Evolutionary conservation across 2,888 invertebrate species (phyloP).

Genomic region (Argyresthia goedartella): DNA sequence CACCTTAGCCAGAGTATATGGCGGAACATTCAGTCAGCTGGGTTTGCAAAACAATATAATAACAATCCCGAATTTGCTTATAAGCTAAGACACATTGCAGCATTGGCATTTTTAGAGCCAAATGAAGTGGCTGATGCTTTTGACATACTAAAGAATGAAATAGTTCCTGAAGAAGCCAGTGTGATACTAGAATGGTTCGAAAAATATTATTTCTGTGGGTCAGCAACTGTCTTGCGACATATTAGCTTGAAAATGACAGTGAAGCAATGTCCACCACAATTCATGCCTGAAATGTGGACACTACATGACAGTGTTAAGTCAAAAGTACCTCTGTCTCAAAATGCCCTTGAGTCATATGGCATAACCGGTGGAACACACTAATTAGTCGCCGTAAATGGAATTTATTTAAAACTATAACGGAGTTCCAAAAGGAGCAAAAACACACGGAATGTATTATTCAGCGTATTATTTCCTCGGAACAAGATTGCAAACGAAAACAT

Average conservation of each 20-base stretch:
- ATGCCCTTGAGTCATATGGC: slow-evolving; percentile 2
- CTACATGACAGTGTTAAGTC: not conserved
- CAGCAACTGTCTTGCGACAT: not conserved
- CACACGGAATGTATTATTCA: slow-evolving; percentile 1
- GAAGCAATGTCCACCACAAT: slow-evolving; percentile 2
- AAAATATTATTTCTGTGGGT: slow-evolving; percentile 3
- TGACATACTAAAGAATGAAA: slow-evolving; percentile 7
- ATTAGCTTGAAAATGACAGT: slow-evolving; percentile 6
- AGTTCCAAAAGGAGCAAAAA: not conserved
- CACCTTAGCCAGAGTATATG: slow-evolving; percentile 8
- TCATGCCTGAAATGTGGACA: slow-evolving; percentile 1
- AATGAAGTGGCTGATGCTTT: slow-evolving; percentile 6
- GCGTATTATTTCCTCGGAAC: not conserved
- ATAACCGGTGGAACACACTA: not conserved
- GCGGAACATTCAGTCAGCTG: slow-evolving; percentile 3
- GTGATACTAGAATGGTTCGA: slow-evolving; percentile 1
- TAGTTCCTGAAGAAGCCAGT: not conserved
- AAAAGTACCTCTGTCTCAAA: not conserved
- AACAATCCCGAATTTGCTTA: slow-evolving; percentile 8
- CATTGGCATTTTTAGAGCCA: slow-evolving; percentile 12
- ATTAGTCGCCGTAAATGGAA: slow-evolving; percentile 1
- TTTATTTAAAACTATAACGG: not conserved
- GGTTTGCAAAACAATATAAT: slow-evolving; percentile 4
- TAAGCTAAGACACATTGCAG: slow-evolving; percentile 9
- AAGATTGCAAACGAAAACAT: not conserved